Conservation (phyloP, 2,797 vertebrate species). For the Poeciliopsis paucimaculata region DNA sequence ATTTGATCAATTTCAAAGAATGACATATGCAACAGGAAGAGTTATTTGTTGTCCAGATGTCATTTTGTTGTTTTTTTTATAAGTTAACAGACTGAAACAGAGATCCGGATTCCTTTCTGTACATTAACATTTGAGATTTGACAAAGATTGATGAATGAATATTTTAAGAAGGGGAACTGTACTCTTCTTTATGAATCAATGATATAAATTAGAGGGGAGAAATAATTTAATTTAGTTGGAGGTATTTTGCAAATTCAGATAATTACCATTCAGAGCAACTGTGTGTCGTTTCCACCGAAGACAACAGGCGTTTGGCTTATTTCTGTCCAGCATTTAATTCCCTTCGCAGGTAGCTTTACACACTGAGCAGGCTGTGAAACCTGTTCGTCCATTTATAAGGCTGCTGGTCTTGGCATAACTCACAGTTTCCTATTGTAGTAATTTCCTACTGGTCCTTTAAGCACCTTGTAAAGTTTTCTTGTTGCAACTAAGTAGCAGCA, state of each 20-base stretch:
- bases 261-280: conserved; percentile 10
- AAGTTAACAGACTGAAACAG: background rate
- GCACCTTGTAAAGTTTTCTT: conserved; percentile 53
- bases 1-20: background rate
- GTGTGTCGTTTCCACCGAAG: conserved; percentile 1
- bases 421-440: conserved; percentile 41
- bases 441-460: conserved; percentile 51
- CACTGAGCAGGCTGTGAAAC: conserved; percentile 34
- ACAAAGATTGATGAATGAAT: background rate
- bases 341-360: conserved; percentile 23
- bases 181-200: background rate
- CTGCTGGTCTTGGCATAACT: conserved; percentile 20
- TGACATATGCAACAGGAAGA: background rate
- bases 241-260: conserved; percentile 25
- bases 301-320: conserved; percentile 8
- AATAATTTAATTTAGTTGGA: background rate
- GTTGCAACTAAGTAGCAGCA: conserved; percentile 29
- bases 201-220: background rate
- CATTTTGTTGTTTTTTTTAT: background rate
- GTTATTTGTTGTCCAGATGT: background rate
- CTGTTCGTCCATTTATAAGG: conserved; percentile 45
- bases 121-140: background rate
- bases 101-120: background rate
- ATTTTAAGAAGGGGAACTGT: background rate
- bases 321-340: conserved; percentile 25